Evolutionary conservation across 2,797 vertebrate species (phyloP), one percentile per base, ranked within the genome.

Genomic region (Steatocranus sp.): DNA sequence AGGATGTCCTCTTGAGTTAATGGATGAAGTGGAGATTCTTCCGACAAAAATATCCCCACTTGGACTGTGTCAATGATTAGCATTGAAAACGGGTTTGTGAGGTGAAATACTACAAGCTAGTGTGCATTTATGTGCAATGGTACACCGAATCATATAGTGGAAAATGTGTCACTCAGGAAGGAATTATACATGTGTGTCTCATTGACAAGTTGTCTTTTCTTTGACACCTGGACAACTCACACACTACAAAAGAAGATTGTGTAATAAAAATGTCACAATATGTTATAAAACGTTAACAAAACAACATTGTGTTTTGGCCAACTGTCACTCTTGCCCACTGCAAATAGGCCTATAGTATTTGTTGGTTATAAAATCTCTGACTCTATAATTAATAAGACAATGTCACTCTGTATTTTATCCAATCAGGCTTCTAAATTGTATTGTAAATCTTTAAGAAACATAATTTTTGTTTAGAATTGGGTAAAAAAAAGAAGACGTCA

Each of bases 21-120:
- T 96, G 87, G 79, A 85, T 96, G 85, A 95, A 95, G 90, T 61
- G 78, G 70, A 82, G 75, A 85, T 84, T 49, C 81, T 78, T 89
- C 86, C 56, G 87, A 90, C 81, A 86, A 91, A 79, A 92, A 91
- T 90, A 89, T 84, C 30, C 58, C 77, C 78, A 80, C 90, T 87
- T 80, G 68, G 90, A 86, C 86, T 34, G 56, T 79, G 92, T 96
- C 91, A 96, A 96, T 96, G 93, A 96, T 96, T 96, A 76, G 79
- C 84, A 78, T 15, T 80, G 80, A 79, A 80, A 78, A 83, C 41
- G 18, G 49, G 17, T 8, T 54, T 68, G 50, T 74, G 80, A 89
- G 91, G 90, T 91, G 91, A 95, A 95, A 89, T 79, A 75, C 75
- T 75, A 73, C 80, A 50, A 78, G 78, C 81, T 83, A 49, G 70